Evolutionary conservation across 2,888 invertebrate genomes (phyloP), one percentile per base, ranked within the genome.

Genomic region (Tetragonula carbonaria): DNA sequence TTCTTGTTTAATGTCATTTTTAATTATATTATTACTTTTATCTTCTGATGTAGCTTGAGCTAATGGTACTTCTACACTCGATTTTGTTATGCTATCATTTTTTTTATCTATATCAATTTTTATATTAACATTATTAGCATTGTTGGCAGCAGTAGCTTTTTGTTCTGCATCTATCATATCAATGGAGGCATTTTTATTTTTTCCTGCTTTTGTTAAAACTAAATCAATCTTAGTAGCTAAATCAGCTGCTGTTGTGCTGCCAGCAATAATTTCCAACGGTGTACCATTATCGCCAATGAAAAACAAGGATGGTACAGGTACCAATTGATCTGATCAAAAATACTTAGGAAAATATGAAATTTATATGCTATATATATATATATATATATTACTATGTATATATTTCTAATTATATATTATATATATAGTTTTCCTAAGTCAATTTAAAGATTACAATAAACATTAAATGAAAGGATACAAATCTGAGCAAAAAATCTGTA

Each of bases 271-370:
- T 93, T 98, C 98, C 75, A 98, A 92, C 0, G 98, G 97, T 0
- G 96, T 95, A 0, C 98, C 98, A 92, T 96, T 96, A 77, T 96
- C 95, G 0, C 97, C 98, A 93, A 99, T 98, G 93, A 98, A 98
- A 95, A 97, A 98, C 74, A 98, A 94, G 0, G 98, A 98, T 1
- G 98, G 98, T 11, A 97, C 96, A 0, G 97, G 96, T 21, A 97
- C 97, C 89, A 97, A 95, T 94, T 97, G 97, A 94, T 97, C 97
- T 97, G 85, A 87, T 70, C 23, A 71, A 23, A 23, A 23, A 53
- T 18, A 57, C 68, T 76, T 50, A 85, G 75, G 66, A 81, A 83
- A 74, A 68, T 73, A 73, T 67, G 73, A 76, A 71, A 62, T 74
- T 45, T 66, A 45, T 45, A 45, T 13, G 16, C 23, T 66, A 57